Evolutionary conservation across 92 coral and sea anemone species (phyloP).

Genomic region (Anthopleura xanthogrammica): DNA sequence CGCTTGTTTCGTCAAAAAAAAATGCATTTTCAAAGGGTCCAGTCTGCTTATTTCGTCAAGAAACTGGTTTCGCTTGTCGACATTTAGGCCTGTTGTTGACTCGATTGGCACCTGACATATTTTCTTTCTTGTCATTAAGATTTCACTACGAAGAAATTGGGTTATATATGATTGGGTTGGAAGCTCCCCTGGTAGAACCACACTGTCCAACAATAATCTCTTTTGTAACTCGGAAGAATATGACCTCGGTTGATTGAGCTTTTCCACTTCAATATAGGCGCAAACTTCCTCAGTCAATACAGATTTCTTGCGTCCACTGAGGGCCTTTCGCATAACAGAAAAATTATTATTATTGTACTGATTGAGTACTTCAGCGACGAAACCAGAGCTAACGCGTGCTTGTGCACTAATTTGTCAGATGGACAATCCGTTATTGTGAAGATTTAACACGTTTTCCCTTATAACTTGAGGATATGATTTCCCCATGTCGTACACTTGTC

Average conservation of each 20-base stretch:
- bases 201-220: background rate
- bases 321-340: background rate
- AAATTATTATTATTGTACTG: background rate
- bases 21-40: slow-evolving; percentile 37
- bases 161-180: too few relatives aligned
- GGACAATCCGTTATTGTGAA: background rate
- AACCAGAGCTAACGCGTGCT: background rate
- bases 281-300: background rate
- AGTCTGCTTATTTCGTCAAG: slow-evolving; percentile 23
- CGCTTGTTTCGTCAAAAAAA: slow-evolving; percentile 47
- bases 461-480: slow-evolving; percentile 1
- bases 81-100: background rate
- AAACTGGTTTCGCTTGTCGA: slow-evolving; percentile 23
- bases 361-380: background rate
- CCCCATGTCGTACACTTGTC: slow-evolving; percentile 40
- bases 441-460: background rate
- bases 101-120: background rate
- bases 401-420: background rate
- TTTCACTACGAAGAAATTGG: too few relatives aligned
- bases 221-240: background rate
- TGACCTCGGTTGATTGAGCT: background rate
- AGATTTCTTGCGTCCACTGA: background rate
- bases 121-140: too few relatives aligned
- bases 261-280: background rate
- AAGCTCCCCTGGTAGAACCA: too few relatives aligned